Evolutionary conservation across 2,888 invertebrate species (phyloP).

Genomic region (Caenorhabditis becei): DNA sequence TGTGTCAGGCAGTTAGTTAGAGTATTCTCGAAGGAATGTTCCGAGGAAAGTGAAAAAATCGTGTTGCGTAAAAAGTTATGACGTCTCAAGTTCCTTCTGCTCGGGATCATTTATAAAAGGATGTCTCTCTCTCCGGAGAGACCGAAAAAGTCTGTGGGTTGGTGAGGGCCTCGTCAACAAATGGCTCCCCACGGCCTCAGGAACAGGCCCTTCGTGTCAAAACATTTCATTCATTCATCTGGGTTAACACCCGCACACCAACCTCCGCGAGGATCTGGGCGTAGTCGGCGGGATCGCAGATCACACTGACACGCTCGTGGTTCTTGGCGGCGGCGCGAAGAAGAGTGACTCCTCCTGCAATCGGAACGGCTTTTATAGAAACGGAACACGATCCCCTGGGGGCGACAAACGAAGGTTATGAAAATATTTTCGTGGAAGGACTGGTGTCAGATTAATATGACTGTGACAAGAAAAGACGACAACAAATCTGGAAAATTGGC

Average conservation of each 20-base stretch:
- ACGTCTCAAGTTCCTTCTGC: conserved; percentile 32
- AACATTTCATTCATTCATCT: conserved; percentile 49
- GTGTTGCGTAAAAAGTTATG: conserved; percentile 46
- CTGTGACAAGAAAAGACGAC: conserved; percentile 21
- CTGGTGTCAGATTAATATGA: conserved; percentile 13
- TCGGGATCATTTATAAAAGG: conserved; percentile 38
- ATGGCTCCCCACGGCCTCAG: conserved; percentile 35
- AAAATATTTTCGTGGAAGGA: conserved; percentile 9
- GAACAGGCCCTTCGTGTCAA: conserved; percentile 48
- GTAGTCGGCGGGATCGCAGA: conserved; percentile 95
- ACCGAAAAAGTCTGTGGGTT: conserved; percentile 16
- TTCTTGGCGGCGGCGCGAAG: conserved; percentile 97
- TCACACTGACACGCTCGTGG: conserved; percentile 92
- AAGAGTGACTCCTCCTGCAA: conserved; percentile 89
- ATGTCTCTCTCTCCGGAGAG: conserved; percentile 32
- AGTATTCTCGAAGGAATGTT: conserved; percentile 25
- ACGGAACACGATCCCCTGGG: conserved; percentile 33
- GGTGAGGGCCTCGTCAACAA: conserved; percentile 29
- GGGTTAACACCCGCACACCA: conserved; percentile 17
- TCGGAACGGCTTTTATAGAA: conserved; percentile 1
- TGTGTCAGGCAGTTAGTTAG: conserved; percentile 11
- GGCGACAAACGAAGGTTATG: conserved; percentile 24
- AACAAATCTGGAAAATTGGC: conserved; percentile 32
- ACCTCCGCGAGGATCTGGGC: conserved; percentile 81
- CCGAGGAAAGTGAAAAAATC: conserved; percentile 22